Evolutionary conservation across 2,797 vertebrate genomes (phyloP).

Genomic region (Eleutherodactylus coqui): DNA sequence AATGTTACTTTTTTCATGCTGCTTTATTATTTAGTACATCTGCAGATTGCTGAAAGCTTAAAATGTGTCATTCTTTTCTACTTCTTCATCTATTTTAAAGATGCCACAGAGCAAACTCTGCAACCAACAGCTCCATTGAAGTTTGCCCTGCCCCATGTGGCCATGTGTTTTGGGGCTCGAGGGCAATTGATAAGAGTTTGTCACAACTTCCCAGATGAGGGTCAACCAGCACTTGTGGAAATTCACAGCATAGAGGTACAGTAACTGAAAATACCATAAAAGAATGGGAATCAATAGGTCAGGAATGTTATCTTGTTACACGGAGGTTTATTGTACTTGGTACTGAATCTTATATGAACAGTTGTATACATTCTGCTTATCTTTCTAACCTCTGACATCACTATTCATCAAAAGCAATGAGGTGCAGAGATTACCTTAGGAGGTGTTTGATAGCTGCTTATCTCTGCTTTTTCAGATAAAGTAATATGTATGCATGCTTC

Average conservation of each 20-base stretch:
- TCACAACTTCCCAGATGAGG: conserved; percentile 74
- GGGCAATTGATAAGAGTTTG: conserved; percentile 83
- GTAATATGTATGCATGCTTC: neutral
- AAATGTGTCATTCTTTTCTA: neutral
- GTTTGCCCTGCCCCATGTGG: conserved; percentile 78
- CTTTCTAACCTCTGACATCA: neutral
- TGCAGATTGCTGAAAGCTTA: neutral
- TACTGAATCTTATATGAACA: neutral
- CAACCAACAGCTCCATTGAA: conserved; percentile 75
- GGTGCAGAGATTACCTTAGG: neutral
- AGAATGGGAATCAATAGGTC: neutral
- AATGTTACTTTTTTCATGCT: neutral
- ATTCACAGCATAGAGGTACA: conserved; percentile 91
- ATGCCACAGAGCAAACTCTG: neutral
- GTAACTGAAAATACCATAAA: conserved; percentile 62
- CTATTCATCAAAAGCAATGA: neutral
- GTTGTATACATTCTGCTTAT: neutral
- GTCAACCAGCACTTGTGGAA: conserved; percentile 77
- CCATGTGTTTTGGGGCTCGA: conserved; percentile 83
- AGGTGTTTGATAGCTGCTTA: neutral
- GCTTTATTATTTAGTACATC: neutral
- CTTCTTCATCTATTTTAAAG: conserved; percentile 64
- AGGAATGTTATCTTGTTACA: neutral
- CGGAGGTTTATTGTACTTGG: neutral
- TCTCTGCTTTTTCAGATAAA: neutral